Evolutionary conservation across 2,113 vertebrate species (phyloP), one percentile per base, ranked within the genome.

Genomic region (Anoplopoma fimbria): DNA sequence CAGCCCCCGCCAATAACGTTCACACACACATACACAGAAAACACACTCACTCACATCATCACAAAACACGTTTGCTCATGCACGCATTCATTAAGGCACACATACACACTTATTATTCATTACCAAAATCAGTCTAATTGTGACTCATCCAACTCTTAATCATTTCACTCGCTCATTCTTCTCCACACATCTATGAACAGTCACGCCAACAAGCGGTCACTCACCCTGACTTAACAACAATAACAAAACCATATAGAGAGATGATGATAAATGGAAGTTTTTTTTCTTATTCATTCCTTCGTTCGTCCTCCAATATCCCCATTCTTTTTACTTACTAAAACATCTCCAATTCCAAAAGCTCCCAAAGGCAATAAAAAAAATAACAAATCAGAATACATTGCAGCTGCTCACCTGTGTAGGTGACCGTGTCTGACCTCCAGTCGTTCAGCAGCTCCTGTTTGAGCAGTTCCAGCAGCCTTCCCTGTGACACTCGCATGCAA

Each of bases 331-430:
- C 42, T 61, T 45, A 2, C 2, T 42, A 27, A 25, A 65, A 84
- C 70, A 60, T 34, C 2, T 58, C 9, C 27, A 53, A 42, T 42
- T 51, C 10, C 34, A 58, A 58, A 77, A 60, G 1, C 6, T 33
- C 36, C 42, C 21, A 42, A 63, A 4, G 9, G 9, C 38, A 13
- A n/a, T 9, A 21, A 38, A 45, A 68, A 14, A 2, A 19, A 1
- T 5, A 40, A 2, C 1, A 25, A 49, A 38, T 17, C 15, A 47
- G 4, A 67, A 68, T 55, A 23, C 47, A 33, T 1, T 13, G 62
- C 53, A 40, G 65, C 70, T 42, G 68, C 86, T 88, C 86, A 94
- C 93, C 93, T 93, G 91, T 76, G 86, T 55, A 75, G 80, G 87
- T 88, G 80, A 86, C 60, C 13, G 63, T 42, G 45, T 45, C 29